Evolutionary conservation across 2,888 invertebrate genomes (phyloP).

Genomic region (Marasmarcha lunaedactyla): DNA sequence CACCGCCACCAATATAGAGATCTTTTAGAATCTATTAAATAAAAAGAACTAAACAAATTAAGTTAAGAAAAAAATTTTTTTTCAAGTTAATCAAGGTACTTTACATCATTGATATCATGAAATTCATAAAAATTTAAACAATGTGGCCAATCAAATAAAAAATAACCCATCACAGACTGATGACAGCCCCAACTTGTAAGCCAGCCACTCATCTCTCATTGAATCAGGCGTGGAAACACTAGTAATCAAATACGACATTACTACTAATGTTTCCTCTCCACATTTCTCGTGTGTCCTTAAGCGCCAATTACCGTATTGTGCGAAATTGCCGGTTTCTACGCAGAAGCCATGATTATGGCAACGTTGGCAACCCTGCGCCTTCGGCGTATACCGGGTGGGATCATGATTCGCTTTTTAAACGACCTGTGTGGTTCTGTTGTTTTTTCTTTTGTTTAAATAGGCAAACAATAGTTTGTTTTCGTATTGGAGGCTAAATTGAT

Average conservation of each 20-base stretch:
- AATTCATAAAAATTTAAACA: too few species aligned
- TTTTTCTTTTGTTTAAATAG: not conserved
- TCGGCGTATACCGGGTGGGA: not conserved
- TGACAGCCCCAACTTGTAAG: too few species aligned
- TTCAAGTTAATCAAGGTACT: too few species aligned
- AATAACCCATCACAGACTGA: too few species aligned
- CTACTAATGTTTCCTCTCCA: conserved; percentile 6
- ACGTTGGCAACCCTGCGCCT: conserved; percentile 12
- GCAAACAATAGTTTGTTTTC: too few species aligned
- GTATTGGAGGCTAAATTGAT: too few species aligned
- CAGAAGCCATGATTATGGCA: conserved; percentile 17
- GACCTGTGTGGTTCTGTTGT: not conserved
- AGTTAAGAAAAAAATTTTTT: too few species aligned
- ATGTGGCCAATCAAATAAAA: too few species aligned
- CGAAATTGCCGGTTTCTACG: conserved; percentile 22
- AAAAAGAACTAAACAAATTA: too few species aligned
- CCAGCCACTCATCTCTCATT: not conserved
- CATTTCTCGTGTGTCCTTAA: conserved; percentile 16
- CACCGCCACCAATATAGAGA: too few species aligned
- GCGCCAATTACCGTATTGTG: conserved; percentile 31
- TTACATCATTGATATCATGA: too few species aligned
- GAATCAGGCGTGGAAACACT: not conserved
- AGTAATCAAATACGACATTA: not conserved
- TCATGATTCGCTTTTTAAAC: not conserved
- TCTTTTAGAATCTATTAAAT: too few species aligned